Percentiles rank a stretch among this genome's conserved stretches.
Conservation (phyloP, 2,797 vertebrate species). For the Halcyon chelicuti region DNA sequence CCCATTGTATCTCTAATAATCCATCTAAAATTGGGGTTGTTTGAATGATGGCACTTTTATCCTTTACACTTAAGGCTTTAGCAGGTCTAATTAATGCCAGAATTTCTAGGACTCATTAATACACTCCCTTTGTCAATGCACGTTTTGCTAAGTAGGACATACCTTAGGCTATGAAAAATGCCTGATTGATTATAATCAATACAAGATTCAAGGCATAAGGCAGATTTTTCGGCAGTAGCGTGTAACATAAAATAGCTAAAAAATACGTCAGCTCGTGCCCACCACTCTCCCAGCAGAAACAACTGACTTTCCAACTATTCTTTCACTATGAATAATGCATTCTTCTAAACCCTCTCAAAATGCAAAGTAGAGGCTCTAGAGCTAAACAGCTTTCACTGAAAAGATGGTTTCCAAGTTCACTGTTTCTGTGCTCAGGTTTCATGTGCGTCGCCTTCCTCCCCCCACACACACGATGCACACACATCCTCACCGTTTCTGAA, state of each 20-base stretch:
- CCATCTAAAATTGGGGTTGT: background rate
- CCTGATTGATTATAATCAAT: slow-evolving; percentile 4
- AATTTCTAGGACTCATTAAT: background rate
- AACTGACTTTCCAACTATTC: background rate
- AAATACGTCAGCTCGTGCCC: background rate
- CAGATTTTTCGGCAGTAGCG: background rate
- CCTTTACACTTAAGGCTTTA: background rate
- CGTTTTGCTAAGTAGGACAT: background rate
- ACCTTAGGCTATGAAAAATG: background rate
- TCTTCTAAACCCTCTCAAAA: slow-evolving; percentile 37
- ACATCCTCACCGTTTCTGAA: background rate
- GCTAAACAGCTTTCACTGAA: background rate
- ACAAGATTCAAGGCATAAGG: background rate
- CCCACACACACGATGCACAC: background rate
- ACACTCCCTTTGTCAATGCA: background rate
- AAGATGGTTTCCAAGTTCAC: background rate
- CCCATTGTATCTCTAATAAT: background rate
- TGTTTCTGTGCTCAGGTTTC: background rate
- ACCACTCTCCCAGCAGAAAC: background rate
- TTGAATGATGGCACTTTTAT: background rate
- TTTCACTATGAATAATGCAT: background rate
- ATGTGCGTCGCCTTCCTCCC: background rate
- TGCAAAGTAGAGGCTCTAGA: background rate
- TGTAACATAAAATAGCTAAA: background rate
- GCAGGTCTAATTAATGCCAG: background rate